phyloP scores from a whole-genome alignment of 2,113 vertebrate species.

The Limnothrissa miodon region DNA sequence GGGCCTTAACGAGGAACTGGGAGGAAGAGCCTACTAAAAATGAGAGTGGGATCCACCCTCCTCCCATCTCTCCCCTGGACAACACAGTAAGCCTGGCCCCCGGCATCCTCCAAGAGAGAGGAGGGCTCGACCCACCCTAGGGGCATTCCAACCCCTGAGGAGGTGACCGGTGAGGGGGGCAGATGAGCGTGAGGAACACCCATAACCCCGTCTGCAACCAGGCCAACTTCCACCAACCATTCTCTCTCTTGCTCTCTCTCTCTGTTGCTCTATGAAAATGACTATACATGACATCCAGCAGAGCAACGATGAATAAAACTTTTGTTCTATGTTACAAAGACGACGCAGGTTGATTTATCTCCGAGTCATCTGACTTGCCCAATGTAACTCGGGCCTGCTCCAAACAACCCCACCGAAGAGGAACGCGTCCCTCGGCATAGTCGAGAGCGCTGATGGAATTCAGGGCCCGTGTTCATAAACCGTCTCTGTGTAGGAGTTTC shows the following conservation, averaged over 20 bases:
- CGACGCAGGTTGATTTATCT: not conserved
- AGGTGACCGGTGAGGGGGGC: not conserved
- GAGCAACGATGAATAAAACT: not conserved
- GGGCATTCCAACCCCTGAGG: not conserved
- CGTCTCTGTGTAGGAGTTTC: not conserved
- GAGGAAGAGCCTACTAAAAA: not conserved
- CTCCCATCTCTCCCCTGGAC: not conserved
- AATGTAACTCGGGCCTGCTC: constrained; percentile 3
- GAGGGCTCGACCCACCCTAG: not conserved
- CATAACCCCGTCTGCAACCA: not conserved
- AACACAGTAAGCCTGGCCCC: not conserved
- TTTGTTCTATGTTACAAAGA: not conserved
- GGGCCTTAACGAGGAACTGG: not conserved
- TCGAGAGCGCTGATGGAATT: not conserved
- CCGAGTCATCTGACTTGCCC: constrained; percentile 11
- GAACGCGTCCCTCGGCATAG: constrained; percentile 9
- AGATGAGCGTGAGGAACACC: not conserved
- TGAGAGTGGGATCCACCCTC: not conserved
- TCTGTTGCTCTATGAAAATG: not conserved
- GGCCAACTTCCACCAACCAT: not conserved
- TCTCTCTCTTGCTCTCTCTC: too few relatives aligned
- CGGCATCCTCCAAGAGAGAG: not conserved
- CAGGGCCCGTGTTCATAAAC: not conserved
- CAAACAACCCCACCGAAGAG: not conserved
- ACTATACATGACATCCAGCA: not conserved